These are phyloP conservation scores for Condylostylus longicornis DNA, from an alignment of 1,140 invertebrate genomes.

Conservation along the genomic window DNA sequence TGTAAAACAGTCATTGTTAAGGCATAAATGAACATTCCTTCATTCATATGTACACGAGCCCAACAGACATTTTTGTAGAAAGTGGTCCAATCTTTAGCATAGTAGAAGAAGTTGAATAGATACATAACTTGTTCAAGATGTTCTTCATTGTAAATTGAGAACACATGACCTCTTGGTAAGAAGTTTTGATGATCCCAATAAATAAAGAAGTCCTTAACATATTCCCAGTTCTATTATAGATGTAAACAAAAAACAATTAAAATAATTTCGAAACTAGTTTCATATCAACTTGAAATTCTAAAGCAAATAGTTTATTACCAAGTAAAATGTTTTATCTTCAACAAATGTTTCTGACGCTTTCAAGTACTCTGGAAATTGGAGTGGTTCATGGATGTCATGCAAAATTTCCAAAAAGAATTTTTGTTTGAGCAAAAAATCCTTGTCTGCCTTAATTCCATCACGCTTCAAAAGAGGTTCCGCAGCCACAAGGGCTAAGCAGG, in stretches of 20 bases:
- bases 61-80: slow-evolving; percentile 45
- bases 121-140: slow-evolving; percentile 41
- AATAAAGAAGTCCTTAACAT: slow-evolving; percentile 39
- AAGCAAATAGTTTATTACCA: no score
- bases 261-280: no score
- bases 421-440: slow-evolving; percentile 37
- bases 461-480: no score
- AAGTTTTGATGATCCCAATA: slow-evolving; percentile 34
- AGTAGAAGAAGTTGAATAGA: slow-evolving; percentile 52
- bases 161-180: slow-evolving; percentile 43
- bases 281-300: not conserved
- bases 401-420: slow-evolving; percentile 43
- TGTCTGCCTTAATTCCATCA: no score
- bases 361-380: slow-evolving; percentile 23
- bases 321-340: slow-evolving; percentile 17
- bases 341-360: slow-evolving; percentile 15
- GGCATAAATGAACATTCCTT: slow-evolving; percentile 41
- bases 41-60: slow-evolving; percentile 41
- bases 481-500: no score
- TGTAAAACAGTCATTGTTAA: slow-evolving; percentile 40
- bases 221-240: slow-evolving; percentile 35
- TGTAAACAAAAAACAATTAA: no score
- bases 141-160: slow-evolving; percentile 36
- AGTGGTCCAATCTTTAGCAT: slow-evolving; percentile 47
- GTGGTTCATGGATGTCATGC: slow-evolving; percentile 37